A percentile compares a stretch with the other conserved stretches of the same genome.
These are phyloP conservation scores for Phrynosoma platyrhinos DNA, from an alignment of 2,113 vertebrate species.

Conservation along the genomic window DNA sequence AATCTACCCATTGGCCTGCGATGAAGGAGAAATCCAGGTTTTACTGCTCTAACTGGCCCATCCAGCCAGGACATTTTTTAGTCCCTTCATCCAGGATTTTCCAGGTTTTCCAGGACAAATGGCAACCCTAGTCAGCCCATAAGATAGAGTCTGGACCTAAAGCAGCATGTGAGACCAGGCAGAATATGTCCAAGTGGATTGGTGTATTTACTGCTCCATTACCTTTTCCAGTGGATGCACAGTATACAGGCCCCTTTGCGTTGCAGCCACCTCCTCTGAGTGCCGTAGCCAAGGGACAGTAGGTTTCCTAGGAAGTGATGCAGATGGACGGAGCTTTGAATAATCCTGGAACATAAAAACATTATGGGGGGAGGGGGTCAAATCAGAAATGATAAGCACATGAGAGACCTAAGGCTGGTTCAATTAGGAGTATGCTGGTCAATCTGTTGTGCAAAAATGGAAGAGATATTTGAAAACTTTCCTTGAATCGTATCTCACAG, in stretches of 20 bases:
- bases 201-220: not conserved
- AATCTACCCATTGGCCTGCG: too few species aligned
- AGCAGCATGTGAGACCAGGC: accelerated
- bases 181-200: not conserved
- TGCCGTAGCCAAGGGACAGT: constrained; percentile 79
- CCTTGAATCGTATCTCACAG: too few species aligned
- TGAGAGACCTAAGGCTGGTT: not conserved
- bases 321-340: not conserved
- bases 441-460: not conserved
- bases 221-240: constrained; percentile 69
- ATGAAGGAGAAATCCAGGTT: too few species aligned
- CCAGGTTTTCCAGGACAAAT: too few species aligned
- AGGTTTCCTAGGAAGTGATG: constrained; percentile 71
- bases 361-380: not conserved
- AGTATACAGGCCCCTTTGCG: constrained; percentile 24
- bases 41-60: too few species aligned
- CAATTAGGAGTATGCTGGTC: not conserved
- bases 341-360: constrained; percentile 2
- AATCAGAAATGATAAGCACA: not conserved
- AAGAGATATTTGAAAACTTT: not conserved
- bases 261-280: constrained; percentile 47
- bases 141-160: not conserved
- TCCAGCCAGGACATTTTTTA: too few species aligned
- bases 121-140: too few species aligned
- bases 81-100: too few species aligned